Evolutionary conservation across 2,113 vertebrate genomes (phyloP), one percentile per base, ranked within the genome.

Genomic region (zebrafish (Danio rerio)): DNA sequence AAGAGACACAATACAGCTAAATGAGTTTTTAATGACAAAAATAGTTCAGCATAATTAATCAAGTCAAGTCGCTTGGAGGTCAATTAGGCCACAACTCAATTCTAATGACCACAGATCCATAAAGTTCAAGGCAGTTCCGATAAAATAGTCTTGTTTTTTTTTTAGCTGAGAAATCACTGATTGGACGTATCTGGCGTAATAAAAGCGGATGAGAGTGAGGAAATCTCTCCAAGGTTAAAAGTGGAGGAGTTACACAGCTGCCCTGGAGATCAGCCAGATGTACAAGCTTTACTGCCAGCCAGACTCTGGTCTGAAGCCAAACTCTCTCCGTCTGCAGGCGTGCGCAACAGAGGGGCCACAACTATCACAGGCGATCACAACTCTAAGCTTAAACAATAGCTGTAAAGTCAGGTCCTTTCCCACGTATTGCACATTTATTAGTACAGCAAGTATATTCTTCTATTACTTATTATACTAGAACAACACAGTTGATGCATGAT

Each of bases 241-340:
- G 58, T 71, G 63, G 55, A 78, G 45, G 42, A 83, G 84, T 55
- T 52, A 55, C 65, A 84, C 80, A 87, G 85, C 81, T 88, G 80
- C 78, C 65, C 71, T 86, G 88, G 85, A 88, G 52, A 7, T 1
- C 11, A 66, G 83, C 82, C 83, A 63, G 42, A 63, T 63, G 9
- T 40, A 52, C 61, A 63, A 61, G 52, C 72, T 71, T 85, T 72
- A 83, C 53, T 70, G 79, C 49, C 82, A 84, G 43, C 55, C 59
- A 81, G 85, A 78, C 80, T 73, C 71, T 84, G 83, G 77, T 47
- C 62, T 16, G 9, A 61, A 81, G 78, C 84, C 88, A 89, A 80
- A 45, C 56, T 65, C 53, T 10, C 6, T 74, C 20, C n/a, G 69
- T 58, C 72, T 78, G 52, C 42, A 56, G 69, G 56, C 53, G 70